A percentile compares a stretch with the other conserved stretches of the same genome.
phyloP scores from a whole-genome alignment of 1,140 invertebrate genomes.

The Chironomus striatipennis region DNA sequence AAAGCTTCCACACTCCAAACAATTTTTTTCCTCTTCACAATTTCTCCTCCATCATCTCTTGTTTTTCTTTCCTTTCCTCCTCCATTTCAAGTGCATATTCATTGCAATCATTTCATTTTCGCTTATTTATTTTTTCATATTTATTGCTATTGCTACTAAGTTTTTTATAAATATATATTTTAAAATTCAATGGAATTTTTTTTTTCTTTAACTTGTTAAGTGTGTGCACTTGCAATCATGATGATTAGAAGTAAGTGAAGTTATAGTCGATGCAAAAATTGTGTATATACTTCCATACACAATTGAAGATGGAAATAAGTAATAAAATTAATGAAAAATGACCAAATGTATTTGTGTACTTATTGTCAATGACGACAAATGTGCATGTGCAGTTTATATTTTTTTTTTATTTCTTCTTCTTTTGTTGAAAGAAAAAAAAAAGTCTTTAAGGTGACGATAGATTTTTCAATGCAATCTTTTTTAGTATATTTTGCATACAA shows the following conservation, averaged over 20 bases:
- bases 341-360: not conserved
- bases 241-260: not conserved
- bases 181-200: not conserved
- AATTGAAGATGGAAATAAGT: not conserved
- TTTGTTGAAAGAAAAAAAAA: not conserved
- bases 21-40: no score
- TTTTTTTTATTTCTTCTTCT: not conserved
- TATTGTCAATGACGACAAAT: constrained; percentile 3
- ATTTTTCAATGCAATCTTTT: no score
- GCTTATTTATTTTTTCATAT: not conserved
- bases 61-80: not conserved
- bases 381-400: not conserved
- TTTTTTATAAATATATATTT: no score
- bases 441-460: not conserved
- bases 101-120: not conserved
- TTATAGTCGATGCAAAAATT: not conserved
- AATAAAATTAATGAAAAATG: not conserved
- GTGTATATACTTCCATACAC: no score
- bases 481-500: constrained; percentile 6
- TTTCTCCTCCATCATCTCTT: no score
- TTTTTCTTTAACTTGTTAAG: not conserved
- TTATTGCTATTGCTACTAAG: not conserved
- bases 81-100: not conserved
- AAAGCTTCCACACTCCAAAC: no score
- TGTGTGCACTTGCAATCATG: constrained; percentile 9